Base-by-base conservation (phyloP, 1,140 invertebrate species). In the Drosophila auraria region DNA sequence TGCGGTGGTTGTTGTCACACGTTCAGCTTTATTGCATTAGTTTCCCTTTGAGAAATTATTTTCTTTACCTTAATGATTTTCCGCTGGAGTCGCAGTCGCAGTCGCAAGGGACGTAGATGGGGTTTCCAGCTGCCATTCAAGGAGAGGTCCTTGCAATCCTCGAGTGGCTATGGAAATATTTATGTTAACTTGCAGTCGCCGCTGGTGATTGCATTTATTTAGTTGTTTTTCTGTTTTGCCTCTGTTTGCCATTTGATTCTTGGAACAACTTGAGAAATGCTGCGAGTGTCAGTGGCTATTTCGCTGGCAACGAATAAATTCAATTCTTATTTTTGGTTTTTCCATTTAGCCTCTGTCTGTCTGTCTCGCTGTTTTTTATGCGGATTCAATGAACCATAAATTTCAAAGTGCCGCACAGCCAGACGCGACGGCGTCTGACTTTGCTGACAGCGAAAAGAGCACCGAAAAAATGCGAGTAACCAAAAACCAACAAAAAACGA, bases 381-480 rank as follows among this genome's bases (percentile, higher is more conserved):
- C 71, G 79, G 58, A 90, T 86, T 90, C 86, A 90, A 90, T 90
- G 86, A 90, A 90, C 86, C 86, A 90, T 90, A 90, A 90, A 90
- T 90, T 90, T 90, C 57, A 90, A 90, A 90, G 86, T 86, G 82
- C 86, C 79, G 71, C 65, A 58, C 50, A 73, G 66, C 72, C 71
- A 90, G 86, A 90, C 86, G 75, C 64, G 86, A 77, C 86, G 86
- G 82, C 86, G 76, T 63, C 53, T 62, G 68, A 61, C 36, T 44
- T 44, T 36, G 33, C 70, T 73, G 68, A 45, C 70, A 71, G 49
- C 54, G 17, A 73, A 47, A 71, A 62, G 38, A 53, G 14, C 53
- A 50, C 20, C 20, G 40, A 65, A 71, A 49, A 69, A 47, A 54
- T 58, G 11, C 33, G 33, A 36, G 33, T 11, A 11, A 36, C 33